Percentiles rank a stretch among this genome's conserved stretches.
These are phyloP conservation scores for Caiman crocodilus DNA, from an alignment of 2,797 vertebrate genomes.

Conservation along the genomic window DNA sequence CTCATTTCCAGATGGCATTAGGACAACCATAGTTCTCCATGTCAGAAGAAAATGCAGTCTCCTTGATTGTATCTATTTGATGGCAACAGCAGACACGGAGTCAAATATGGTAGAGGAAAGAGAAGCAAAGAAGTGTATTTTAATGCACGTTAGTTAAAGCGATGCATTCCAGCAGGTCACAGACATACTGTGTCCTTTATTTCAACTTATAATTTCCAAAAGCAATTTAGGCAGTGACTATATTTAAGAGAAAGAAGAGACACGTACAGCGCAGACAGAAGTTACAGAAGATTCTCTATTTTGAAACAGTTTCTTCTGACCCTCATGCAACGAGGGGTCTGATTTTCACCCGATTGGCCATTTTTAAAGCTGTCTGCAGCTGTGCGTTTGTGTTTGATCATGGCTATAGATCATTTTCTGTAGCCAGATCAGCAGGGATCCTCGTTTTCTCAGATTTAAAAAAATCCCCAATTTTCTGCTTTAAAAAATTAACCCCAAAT, in stretches of 20 bases:
- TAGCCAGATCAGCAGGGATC: too few species aligned
- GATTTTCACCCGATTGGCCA: too few species aligned
- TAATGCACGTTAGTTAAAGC: background rate
- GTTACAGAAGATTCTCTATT: too few species aligned
- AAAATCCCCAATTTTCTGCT: too few species aligned
- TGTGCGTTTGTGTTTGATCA: too few species aligned
- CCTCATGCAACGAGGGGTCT: too few species aligned
- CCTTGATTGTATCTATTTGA: fast-evolving
- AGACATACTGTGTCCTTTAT: background rate
- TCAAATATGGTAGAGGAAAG: background rate
- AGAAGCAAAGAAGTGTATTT: background rate
- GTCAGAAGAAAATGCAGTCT: background rate
- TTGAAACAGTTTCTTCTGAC: too few species aligned
- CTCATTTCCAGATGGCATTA: background rate
- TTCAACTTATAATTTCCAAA: background rate
- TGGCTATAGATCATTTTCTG: too few species aligned
- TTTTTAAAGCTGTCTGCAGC: too few species aligned
- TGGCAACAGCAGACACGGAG: background rate
- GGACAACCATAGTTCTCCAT: background rate
- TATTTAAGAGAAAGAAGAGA: constrained; percentile 5
- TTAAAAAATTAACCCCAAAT: too few species aligned
- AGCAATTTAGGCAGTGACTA: constrained; percentile 32
- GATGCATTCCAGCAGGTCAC: background rate
- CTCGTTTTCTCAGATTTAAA: too few species aligned
- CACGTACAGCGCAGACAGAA: background rate